Evolutionary conservation across 2,888 invertebrate species (phyloP).

Genomic region (Ditylenchus weischeri): DNA sequence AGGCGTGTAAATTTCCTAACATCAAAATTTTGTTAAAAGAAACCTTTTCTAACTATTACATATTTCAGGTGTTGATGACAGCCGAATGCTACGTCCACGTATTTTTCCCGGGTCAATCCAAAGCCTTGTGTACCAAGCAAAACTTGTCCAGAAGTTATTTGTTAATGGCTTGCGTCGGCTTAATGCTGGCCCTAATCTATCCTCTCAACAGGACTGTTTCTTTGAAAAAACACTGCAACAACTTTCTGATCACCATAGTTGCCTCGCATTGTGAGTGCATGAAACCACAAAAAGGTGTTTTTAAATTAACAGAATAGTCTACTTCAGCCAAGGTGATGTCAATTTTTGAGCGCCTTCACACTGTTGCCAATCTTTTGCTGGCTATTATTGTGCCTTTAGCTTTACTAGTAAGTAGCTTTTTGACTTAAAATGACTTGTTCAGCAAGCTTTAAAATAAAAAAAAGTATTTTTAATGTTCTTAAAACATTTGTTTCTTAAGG

Average conservation of each 20-base stretch:
- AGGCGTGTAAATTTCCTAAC: too few relatives aligned
- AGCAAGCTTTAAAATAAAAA: too few relatives aligned
- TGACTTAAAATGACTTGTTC: too few relatives aligned
- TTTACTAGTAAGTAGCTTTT: constrained; percentile 31
- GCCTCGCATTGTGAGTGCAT: constrained; percentile 39
- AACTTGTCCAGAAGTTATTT: constrained; percentile 41
- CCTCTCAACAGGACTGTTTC: constrained; percentile 45
- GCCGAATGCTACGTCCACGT: constrained; percentile 53
- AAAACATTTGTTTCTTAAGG: background rate
- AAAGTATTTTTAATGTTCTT: too few relatives aligned
- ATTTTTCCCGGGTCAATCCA: constrained; percentile 49
- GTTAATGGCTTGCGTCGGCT: constrained; percentile 35
- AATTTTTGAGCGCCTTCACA: constrained; percentile 45
- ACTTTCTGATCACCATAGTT: constrained; percentile 38
- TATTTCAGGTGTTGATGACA: constrained; percentile 39
- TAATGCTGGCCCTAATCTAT: constrained; percentile 45
- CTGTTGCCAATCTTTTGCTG: constrained; percentile 45
- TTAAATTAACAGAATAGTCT: background rate
- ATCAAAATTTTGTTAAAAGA: too few relatives aligned
- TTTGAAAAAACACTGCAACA: constrained; percentile 36
- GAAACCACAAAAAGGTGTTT: background rate
- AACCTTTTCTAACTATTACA: too few relatives aligned
- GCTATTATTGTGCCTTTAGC: constrained; percentile 51
- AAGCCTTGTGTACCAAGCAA: constrained; percentile 45
- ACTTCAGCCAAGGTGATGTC: constrained; percentile 40